Conservation (phyloP, 1,140 invertebrate species). For the Linepithema humile region DNA sequence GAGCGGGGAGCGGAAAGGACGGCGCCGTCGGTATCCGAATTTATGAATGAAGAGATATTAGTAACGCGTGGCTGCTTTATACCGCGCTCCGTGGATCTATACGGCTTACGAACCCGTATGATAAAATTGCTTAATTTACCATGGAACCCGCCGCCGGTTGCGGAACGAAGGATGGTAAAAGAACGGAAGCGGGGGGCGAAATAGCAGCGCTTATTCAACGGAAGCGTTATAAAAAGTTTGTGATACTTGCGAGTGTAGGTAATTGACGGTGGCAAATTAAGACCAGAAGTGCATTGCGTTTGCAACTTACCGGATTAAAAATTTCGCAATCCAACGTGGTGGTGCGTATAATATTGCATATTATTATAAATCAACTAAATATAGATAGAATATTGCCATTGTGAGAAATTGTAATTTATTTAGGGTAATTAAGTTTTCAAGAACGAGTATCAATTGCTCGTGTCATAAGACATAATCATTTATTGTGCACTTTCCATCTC, state of each 20-base stretch:
- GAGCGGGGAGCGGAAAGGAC: neutral
- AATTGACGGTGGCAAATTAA: neutral
- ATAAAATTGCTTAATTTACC: slow-evolving; percentile 76
- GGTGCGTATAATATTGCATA: no score
- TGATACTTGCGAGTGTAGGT: neutral
- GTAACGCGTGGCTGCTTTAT: slow-evolving; percentile 69
- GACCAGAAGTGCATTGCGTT: neutral
- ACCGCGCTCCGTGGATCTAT: slow-evolving; percentile 57
- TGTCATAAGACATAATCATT: neutral
- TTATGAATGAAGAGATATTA: slow-evolving; percentile 71
- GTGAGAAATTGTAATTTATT: neutral
- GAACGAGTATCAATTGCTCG: no score
- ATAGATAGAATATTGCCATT: no score
- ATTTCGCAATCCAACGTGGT: neutral
- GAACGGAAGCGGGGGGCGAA: slow-evolving; percentile 22
- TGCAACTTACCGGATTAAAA: neutral
- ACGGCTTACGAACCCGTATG: slow-evolving; percentile 60
- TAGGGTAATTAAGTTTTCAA: neutral
- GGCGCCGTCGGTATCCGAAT: slow-evolving; percentile 60
- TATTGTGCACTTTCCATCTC: neutral
- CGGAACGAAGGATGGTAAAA: slow-evolving; percentile 2
- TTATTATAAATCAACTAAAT: no score
- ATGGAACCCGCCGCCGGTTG: slow-evolving; percentile 66
- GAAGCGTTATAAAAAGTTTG: slow-evolving; percentile 33
- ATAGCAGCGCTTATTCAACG: slow-evolving; percentile 4